A percentile compares a stretch with the other conserved stretches of the same genome.
phyloP scores from a whole-genome alignment of 2,113 vertebrate species.

The Nanorana parkeri region DNA sequence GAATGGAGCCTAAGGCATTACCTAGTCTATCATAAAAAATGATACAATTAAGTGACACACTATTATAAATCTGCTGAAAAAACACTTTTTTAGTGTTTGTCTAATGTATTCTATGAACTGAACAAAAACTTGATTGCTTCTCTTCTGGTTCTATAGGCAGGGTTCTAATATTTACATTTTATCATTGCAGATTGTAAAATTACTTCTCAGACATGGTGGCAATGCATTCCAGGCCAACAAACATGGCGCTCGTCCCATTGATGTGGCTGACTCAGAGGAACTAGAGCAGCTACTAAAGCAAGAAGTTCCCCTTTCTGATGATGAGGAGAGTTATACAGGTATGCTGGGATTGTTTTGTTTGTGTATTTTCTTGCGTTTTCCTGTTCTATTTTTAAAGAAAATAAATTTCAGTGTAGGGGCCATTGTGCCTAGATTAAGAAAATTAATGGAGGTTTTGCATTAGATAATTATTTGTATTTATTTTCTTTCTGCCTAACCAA shows the following conservation, averaged over 20 bases:
- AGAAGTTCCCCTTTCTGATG: slow-evolving; percentile 88
- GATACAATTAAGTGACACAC: no score
- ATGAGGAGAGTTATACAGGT: slow-evolving; percentile 95
- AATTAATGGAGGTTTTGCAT: no score
- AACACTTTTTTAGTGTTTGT: no score
- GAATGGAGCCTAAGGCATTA: no score
- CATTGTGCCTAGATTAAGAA: no score
- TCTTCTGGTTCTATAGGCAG: background rate
- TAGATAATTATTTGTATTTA: no score
- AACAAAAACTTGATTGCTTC: background rate
- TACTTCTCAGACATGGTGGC: slow-evolving; percentile 92
- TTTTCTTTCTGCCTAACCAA: no score
- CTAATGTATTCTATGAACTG: no score
- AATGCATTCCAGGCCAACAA: slow-evolving; percentile 98
- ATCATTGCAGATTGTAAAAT: slow-evolving; percentile 87
- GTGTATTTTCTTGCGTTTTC: background rate
- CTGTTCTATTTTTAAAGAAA: background rate
- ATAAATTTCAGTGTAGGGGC: no score
- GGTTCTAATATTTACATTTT: no score
- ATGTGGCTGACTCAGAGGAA: slow-evolving; percentile 96
- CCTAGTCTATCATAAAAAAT: no score
- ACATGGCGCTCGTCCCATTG: slow-evolving; percentile 93
- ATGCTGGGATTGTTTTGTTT: slow-evolving; percentile 21
- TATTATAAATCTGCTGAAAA: no score
- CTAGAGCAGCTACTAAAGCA: slow-evolving; percentile 90